Conservation (phyloP, 2,797 vertebrate species). For the Cyclura pinguis region DNA sequence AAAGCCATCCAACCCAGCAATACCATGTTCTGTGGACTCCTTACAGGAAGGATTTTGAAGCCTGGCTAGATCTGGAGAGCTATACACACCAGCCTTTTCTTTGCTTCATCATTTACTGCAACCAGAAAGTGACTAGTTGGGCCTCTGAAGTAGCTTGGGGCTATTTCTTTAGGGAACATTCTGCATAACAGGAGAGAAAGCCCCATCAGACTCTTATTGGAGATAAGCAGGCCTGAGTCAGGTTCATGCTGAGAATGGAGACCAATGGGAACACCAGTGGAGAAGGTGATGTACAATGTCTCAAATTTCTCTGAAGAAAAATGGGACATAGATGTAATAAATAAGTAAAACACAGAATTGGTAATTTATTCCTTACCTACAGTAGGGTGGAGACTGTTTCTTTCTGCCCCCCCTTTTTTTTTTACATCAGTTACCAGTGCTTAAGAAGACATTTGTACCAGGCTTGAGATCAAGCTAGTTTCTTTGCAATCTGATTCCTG, state of each 20-base stretch:
- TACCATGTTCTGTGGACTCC: too few species aligned
- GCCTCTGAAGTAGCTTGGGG: too few species aligned
- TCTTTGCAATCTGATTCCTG: neutral
- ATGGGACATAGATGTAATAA: neutral
- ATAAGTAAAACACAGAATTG: neutral
- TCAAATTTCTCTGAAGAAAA: neutral
- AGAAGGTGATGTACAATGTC: neutral
- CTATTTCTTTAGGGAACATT: neutral
- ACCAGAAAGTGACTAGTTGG: too few species aligned
- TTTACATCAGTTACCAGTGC: neutral
- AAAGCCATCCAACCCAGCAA: too few species aligned
- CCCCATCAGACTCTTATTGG: neutral
- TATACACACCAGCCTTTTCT: too few species aligned
- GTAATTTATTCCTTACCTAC: neutral
- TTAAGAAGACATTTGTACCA: neutral
- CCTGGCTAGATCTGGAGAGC: too few species aligned
- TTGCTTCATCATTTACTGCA: too few species aligned
- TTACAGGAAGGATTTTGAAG: too few species aligned
- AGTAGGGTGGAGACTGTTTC: neutral
- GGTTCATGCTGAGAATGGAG: neutral
- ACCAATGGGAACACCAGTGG: too few species aligned
- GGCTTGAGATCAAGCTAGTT: neutral
- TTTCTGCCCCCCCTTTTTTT: neutral
- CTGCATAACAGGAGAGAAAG: neutral
- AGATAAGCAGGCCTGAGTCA: neutral